Conservation (phyloP, 2,888 invertebrate genomes). For the Athalia cordata region DNA sequence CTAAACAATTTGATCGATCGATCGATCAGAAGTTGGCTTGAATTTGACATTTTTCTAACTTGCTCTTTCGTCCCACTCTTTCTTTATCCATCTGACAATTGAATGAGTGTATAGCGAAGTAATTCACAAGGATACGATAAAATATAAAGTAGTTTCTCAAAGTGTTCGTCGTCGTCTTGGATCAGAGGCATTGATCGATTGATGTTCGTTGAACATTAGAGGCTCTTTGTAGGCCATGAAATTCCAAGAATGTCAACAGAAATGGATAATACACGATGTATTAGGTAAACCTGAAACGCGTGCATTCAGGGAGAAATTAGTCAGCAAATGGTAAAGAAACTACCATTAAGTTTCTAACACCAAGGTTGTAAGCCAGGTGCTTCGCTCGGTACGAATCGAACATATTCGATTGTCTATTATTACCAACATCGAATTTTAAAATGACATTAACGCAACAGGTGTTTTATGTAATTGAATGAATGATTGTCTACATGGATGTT, state of each 20-base stretch:
- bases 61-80: not conserved
- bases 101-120: not conserved
- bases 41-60: not conserved
- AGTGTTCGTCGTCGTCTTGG: not conserved
- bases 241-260: constrained; percentile 41
- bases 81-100: not conserved
- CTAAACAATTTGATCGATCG: constrained; percentile 22
- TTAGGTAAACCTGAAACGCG: constrained; percentile 32
- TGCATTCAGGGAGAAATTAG: constrained; percentile 18
- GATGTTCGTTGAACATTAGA: constrained; percentile 14
- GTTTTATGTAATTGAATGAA: not conserved
- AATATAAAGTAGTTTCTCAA: not conserved
- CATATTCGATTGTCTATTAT: not conserved
- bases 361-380: not conserved
- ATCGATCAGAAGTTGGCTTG: not conserved
- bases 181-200: constrained; percentile 35
- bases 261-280: constrained; percentile 40
- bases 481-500: not conserved
- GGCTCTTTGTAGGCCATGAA: constrained; percentile 44
- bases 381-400: not conserved
- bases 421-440: not conserved
- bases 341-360: not conserved
- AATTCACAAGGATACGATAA: not conserved
- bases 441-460: not conserved
- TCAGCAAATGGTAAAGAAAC: constrained; percentile 13